Conservation (phyloP, 2,888 invertebrate species). For the Dynastes grantii region DNA sequence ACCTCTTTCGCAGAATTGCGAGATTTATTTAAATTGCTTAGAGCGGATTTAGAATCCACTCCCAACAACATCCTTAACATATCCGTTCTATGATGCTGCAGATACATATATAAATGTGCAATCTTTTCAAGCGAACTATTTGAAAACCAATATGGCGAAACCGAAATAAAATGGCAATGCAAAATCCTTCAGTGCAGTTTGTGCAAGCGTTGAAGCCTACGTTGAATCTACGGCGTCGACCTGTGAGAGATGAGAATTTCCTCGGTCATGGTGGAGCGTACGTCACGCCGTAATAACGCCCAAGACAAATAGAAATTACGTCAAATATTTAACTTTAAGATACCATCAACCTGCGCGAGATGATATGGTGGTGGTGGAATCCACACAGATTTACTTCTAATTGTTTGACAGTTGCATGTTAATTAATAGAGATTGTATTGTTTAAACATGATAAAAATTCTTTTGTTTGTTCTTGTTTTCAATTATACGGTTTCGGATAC, state of each 20-base stretch:
- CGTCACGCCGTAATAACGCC: slow-evolving; percentile 44
- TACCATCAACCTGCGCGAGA: slow-evolving; percentile 26
- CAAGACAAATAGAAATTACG: slow-evolving; percentile 50
- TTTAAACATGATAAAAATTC: slow-evolving; percentile 50
- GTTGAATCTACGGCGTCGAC: background rate
- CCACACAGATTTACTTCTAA: slow-evolving; percentile 48
- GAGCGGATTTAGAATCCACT: background rate
- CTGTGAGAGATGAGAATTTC: slow-evolving; percentile 28
- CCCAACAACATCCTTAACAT: background rate
- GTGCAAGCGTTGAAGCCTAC: slow-evolving; percentile 9
- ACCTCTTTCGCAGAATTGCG: slow-evolving; percentile 2
- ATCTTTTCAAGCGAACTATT: background rate
- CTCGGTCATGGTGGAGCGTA: slow-evolving; percentile 10
- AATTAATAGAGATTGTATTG: slow-evolving; percentile 51
- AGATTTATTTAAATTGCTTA: slow-evolving; percentile 8
- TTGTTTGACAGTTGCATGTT: slow-evolving; percentile 49
- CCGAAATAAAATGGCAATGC: background rate
- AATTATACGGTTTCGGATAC: slow-evolving; percentile 45
- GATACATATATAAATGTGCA: background rate
- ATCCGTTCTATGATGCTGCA: too few relatives aligned
- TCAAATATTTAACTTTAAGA: slow-evolving; percentile 50
- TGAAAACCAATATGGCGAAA: background rate
- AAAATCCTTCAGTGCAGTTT: slow-evolving; percentile 11
- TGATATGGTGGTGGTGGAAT: slow-evolving; percentile 36
- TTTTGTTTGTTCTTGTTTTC: slow-evolving; percentile 48